Evolutionary conservation across 1,140 invertebrate genomes (phyloP).

Genomic region (Aleiodes sp.): DNA sequence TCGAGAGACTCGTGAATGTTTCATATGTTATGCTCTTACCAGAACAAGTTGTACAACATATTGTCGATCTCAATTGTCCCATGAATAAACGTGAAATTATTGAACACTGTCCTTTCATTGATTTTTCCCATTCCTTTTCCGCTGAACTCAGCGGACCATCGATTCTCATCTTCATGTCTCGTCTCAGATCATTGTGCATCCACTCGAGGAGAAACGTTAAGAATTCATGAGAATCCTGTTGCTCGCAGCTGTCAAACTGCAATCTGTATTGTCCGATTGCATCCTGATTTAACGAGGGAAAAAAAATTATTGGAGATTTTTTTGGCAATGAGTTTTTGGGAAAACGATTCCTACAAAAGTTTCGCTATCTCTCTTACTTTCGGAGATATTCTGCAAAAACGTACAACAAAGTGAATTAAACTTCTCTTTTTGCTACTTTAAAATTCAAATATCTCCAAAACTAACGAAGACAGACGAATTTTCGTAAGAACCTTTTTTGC

Average conservation of each 20-base stretch:
- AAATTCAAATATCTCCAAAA: no score
- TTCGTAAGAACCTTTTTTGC: no score
- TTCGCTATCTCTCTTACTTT: no score
- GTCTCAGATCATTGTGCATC: constrained; percentile 88
- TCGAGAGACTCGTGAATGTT: constrained; percentile 87
- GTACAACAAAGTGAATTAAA: no score
- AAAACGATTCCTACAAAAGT: no score
- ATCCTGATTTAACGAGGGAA: constrained; percentile 63
- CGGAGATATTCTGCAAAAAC: no score
- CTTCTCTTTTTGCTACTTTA: no score
- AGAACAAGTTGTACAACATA: constrained; percentile 79
- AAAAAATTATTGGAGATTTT: constrained; percentile 4
- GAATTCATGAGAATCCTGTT: constrained; percentile 97
- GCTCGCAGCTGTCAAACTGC: constrained; percentile 84
- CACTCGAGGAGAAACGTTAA: constrained; percentile 89
- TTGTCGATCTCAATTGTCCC: constrained; percentile 86
- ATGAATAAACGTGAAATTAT: constrained; percentile 86
- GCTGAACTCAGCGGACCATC: constrained; percentile 52
- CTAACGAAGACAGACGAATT: no score
- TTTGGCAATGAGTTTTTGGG: no score
- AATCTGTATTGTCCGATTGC: constrained; percentile 79
- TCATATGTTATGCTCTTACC: constrained; percentile 88
- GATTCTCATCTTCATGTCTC: constrained; percentile 47
- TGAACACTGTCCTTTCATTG: constrained; percentile 78
- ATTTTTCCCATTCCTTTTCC: constrained; percentile 80